Conservation (phyloP, 2,113 vertebrate genomes). For the Corvus moneduloides region DNA sequence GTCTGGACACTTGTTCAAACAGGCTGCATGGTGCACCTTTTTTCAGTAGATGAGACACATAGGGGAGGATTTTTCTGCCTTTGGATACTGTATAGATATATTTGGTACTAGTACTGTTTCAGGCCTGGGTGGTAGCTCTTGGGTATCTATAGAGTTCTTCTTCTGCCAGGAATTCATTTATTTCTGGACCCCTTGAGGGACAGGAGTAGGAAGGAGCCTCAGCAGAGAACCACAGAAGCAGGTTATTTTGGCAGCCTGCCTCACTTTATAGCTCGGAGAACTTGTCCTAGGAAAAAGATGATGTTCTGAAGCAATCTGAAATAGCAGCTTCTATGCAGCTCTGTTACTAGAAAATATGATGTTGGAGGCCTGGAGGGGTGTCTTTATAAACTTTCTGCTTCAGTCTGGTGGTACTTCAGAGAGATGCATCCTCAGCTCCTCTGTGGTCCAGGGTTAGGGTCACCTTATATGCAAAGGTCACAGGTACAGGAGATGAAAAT, state of each 20-base stretch:
- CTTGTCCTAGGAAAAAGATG: not conserved
- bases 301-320: not conserved
- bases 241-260: not conserved
- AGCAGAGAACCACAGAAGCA: not conserved
- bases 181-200: not conserved
- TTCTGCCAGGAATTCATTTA: not conserved
- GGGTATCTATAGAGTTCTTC: not conserved
- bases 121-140: not conserved
- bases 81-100: not conserved
- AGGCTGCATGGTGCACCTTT: not conserved
- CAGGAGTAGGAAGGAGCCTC: not conserved
- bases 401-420: not conserved
- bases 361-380: not conserved
- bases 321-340: not conserved
- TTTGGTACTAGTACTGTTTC: not conserved
- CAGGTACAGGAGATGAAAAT: not conserved
- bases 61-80: not conserved
- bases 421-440: not conserved
- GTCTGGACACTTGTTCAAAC: not conserved
- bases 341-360: not conserved
- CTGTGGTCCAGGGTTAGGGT: not conserved
- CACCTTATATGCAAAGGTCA: not conserved
- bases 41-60: not conserved
- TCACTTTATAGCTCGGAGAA: not conserved
- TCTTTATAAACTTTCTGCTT: not conserved